phyloP scores from a whole-genome alignment of 2,113 vertebrate species.

The Brachyhypopomus gauderio region DNA sequence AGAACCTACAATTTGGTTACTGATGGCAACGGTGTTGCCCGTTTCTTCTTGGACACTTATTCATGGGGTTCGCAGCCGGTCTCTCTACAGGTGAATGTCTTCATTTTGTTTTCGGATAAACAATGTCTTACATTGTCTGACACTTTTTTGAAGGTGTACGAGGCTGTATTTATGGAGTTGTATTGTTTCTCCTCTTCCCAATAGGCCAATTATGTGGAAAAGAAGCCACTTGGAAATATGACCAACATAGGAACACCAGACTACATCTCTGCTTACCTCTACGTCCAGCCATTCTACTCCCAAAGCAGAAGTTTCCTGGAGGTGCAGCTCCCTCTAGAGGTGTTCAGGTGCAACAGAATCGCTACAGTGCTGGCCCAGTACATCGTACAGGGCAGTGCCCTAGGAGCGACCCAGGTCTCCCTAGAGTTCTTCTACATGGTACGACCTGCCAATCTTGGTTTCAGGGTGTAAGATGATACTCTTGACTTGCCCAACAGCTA shows the following conservation, averaged over 20 bases:
- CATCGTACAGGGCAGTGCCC: conserved; percentile 66
- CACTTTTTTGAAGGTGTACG: too few species aligned
- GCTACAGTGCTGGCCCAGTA: conserved; percentile 59
- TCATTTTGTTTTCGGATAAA: neutral
- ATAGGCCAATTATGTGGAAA: conserved; percentile 51
- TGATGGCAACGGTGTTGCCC: conserved; percentile 58
- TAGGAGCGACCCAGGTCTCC: conserved; percentile 53
- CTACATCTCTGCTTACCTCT: conserved; percentile 32
- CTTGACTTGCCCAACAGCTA: too few species aligned
- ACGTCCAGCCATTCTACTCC: conserved; percentile 60
- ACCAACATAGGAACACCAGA: neutral
- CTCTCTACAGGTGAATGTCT: conserved; percentile 58
- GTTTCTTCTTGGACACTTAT: conserved; percentile 67
- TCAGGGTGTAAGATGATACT: too few species aligned
- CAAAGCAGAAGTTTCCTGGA: conserved; percentile 72
- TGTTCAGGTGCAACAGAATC: conserved; percentile 59
- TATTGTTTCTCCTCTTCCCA: conserved; percentile 9
- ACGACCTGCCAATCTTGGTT: conserved; percentile 1
- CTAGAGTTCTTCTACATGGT: conserved; percentile 72
- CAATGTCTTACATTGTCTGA: too few species aligned
- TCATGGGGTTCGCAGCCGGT: conserved; percentile 47
- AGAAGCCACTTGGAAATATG: accelerated
- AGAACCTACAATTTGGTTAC: conserved; percentile 52
- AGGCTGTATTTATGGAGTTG: too few species aligned
- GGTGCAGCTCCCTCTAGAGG: conserved; percentile 49